A percentile compares a stretch with the other conserved stretches of the same genome.
Conservation (phyloP, 37 sponge, comb jelly and placozoan genomes). For the Lycopodina hypogea region DNA sequence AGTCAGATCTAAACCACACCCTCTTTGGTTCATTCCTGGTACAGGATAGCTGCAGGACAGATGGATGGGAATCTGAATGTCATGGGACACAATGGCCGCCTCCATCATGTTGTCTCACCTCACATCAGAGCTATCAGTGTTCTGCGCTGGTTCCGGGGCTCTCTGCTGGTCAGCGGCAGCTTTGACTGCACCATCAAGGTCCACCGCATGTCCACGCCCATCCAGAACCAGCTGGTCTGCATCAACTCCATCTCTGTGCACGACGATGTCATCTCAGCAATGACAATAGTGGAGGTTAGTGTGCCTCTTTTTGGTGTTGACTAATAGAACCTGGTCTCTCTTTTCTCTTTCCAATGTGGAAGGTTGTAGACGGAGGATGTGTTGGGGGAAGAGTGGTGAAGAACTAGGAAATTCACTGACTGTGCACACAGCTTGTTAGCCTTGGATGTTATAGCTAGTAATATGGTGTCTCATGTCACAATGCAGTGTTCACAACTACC, state of each 20-base stretch:
- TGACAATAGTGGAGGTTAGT: conserved; percentile 39
- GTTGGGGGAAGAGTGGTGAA: too few relatives aligned
- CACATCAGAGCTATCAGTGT: conserved; percentile 58
- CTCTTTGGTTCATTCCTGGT: neutral
- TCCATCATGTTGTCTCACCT: conserved; percentile 26
- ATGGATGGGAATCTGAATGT: conserved; percentile 58
- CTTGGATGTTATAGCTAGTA: too few relatives aligned
- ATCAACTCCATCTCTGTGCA: conserved; percentile 34
- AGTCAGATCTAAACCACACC: too few relatives aligned
- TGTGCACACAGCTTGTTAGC: too few relatives aligned
- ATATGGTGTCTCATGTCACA: too few relatives aligned
- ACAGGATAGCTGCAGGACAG: conserved; percentile 56
- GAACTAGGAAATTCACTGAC: too few relatives aligned
- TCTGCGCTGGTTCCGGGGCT: conserved; percentile 19
- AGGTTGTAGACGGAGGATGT: too few relatives aligned
- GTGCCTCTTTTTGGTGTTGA: too few relatives aligned
- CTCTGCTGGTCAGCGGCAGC: conserved; percentile 55
- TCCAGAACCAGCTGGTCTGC: conserved; percentile 1
- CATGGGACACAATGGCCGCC: conserved; percentile 38
- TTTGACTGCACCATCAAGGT: conserved; percentile 62
- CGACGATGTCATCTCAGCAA: conserved; percentile 28
- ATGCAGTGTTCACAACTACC: too few relatives aligned
- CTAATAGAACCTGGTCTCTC: too few relatives aligned
- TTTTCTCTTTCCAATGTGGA: too few relatives aligned
- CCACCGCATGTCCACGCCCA: neutral